phyloP scores from a whole-genome alignment of 30 jellyfish, hydroid and myxozoan species.

The Pseudorhiza aurosa region DNA sequence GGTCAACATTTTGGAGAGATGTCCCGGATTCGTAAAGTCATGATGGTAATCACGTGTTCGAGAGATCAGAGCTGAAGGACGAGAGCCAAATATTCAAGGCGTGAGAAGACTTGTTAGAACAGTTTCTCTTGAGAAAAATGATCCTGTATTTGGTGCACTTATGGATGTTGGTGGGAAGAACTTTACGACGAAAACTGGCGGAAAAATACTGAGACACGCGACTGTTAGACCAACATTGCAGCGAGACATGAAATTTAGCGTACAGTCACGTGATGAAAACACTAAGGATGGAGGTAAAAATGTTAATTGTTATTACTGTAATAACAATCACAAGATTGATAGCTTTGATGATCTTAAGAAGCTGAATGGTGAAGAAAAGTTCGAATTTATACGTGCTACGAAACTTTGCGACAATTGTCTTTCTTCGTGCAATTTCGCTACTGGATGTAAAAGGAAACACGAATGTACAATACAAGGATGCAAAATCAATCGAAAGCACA shows the following conservation, averaged over 20 bases:
- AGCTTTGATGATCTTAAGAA: conserved; percentile 26
- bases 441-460: conserved; percentile 40
- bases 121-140: too few species aligned
- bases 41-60: too few species aligned
- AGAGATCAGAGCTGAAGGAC: too few species aligned
- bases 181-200: too few species aligned
- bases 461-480: conserved; percentile 45
- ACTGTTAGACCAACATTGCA: too few species aligned
- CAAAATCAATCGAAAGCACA: conserved; percentile 22
- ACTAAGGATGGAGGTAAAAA: neutral
- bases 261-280: conserved; percentile 7
- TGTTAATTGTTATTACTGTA: conserved; percentile 25
- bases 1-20: too few species aligned
- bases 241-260: conserved; percentile 16
- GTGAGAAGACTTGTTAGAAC: too few species aligned
- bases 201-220: too few species aligned
- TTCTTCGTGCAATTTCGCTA: conserved; percentile 19
- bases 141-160: too few species aligned
- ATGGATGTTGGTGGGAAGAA: too few species aligned
- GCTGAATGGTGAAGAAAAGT: conserved; percentile 25
- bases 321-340: conserved; percentile 37
- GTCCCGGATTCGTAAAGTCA: too few species aligned
- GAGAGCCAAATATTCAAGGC: too few species aligned
- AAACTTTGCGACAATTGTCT: conserved; percentile 55
- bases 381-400: conserved; percentile 5